Evolutionary conservation across 2,113 vertebrate species (phyloP).

Genomic region (Eclectus roratus): DNA sequence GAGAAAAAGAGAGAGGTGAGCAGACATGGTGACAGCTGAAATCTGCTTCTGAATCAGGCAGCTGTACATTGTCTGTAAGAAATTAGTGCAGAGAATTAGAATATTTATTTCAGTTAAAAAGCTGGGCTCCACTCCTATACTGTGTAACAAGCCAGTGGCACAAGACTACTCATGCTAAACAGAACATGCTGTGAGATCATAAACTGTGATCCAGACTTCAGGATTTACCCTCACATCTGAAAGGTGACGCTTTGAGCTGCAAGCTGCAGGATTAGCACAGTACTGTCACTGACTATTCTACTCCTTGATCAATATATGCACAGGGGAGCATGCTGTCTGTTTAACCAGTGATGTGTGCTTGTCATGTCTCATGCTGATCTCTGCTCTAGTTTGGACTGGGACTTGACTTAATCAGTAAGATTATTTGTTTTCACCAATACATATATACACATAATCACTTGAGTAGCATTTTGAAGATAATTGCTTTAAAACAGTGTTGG

Average conservation of each 20-base stretch:
- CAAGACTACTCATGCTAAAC: neutral
- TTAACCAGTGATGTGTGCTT: neutral
- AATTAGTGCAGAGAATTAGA: neutral
- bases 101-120: neutral
- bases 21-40: neutral
- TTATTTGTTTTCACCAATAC: neutral
- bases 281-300: neutral
- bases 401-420: neutral
- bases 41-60: neutral
- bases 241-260: neutral
- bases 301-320: neutral
- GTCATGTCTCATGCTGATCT: neutral
- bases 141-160: neutral
- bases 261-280: rapidly evolving
- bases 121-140: neutral
- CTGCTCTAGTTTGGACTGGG: neutral
- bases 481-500: neutral
- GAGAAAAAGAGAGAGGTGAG: constrained; percentile 74
- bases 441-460: neutral
- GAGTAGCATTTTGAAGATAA: neutral
- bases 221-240: neutral
- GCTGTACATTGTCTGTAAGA: neutral
- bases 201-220: neutral
- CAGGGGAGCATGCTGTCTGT: too few relatives aligned
- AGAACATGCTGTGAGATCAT: neutral